Conservation (phyloP, 2,113 vertebrate species). For the Bubalus kerabau region DNA sequence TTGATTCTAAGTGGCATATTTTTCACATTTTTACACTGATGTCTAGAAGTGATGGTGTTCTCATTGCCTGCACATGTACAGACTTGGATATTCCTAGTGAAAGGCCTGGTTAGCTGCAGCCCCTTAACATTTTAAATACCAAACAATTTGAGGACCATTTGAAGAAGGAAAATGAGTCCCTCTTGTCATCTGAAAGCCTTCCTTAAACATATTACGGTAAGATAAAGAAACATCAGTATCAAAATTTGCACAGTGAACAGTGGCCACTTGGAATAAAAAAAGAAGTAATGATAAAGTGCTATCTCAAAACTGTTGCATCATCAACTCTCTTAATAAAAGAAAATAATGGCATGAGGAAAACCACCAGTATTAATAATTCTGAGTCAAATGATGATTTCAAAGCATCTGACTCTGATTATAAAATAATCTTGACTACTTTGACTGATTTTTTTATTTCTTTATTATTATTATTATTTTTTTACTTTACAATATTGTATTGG, state of each 20-base stretch:
- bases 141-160: background rate
- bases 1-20: background rate
- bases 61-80: background rate
- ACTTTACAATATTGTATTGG: too few relatives aligned
- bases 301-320: background rate
- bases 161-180: background rate
- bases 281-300: background rate
- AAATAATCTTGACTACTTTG: background rate
- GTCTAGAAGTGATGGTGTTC: background rate
- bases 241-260: background rate
- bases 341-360: background rate
- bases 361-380: background rate
- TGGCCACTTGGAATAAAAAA: background rate
- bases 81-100: background rate
- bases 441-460: background rate
- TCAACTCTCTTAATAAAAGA: background rate
- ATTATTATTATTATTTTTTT: too few relatives aligned
- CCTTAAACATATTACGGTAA: background rate
- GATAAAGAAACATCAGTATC: background rate
- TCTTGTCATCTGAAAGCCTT: background rate
- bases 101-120: background rate
- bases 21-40: background rate
- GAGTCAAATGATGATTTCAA: background rate
- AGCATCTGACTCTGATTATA: background rate
- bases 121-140: background rate